These are phyloP conservation scores for Melipona beecheii DNA, from an alignment of 2,888 invertebrate species.

Conservation along the genomic window DNA sequence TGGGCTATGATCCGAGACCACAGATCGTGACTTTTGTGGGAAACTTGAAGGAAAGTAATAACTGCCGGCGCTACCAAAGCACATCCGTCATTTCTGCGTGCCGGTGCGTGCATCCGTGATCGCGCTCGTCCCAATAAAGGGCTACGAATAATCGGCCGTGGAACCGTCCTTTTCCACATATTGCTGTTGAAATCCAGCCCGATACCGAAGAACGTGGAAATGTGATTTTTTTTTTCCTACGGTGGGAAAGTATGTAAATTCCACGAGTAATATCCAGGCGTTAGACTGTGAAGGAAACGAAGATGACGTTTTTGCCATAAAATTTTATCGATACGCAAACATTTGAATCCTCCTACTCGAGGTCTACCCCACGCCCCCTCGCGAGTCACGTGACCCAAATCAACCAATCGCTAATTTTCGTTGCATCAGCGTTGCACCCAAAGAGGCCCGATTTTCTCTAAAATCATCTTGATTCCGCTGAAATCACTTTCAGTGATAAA, in stretches of 20 bases:
- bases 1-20: slow-evolving; percentile 83
- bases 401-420: no score
- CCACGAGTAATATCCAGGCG: no score
- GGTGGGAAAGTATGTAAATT: background rate
- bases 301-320: no score
- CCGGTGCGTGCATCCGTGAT: slow-evolving; percentile 35
- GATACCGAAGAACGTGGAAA: background rate
- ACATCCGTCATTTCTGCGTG: slow-evolving; percentile 61
- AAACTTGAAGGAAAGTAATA: slow-evolving; percentile 82
- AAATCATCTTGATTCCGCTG: no score
- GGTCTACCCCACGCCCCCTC: no score
- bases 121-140: slow-evolving; percentile 9
- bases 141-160: slow-evolving; percentile 27
- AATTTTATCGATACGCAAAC: no score
- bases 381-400: no score
- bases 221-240: background rate
- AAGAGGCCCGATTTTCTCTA: no score
- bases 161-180: background rate
- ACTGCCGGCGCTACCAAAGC: slow-evolving; percentile 64
- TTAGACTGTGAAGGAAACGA: no score
- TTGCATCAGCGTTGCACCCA: no score
- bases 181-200: background rate
- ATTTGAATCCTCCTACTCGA: no score
- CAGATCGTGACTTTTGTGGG: slow-evolving; percentile 84
- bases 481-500: background rate